Evolutionary conservation across 1,140 invertebrate genomes (phyloP), one percentile per base, ranked within the genome.

Genomic region (Maniola jurtina): DNA sequence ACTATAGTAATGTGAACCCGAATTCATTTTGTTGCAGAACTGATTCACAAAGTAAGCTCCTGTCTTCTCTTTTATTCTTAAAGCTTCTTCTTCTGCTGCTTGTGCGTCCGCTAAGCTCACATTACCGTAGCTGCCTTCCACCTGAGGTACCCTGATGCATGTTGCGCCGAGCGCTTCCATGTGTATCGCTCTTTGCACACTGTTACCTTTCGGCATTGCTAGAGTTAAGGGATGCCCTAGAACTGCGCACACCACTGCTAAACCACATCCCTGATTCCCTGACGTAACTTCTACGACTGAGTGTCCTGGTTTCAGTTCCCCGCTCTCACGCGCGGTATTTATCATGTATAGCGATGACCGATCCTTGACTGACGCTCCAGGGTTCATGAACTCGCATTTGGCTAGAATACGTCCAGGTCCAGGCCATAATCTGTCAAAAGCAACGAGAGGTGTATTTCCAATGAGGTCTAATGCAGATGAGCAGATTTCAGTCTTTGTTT

Each of bases 341-440:
- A 90, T 80, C 88, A 90, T 90, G 60, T 80, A 69, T 11, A 88
- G 25, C 2, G 88, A 86, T 10, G 88, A 88, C 5, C 88, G 77
- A 50, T 81, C 83, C 73, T 90, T 90, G 16, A 90, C 81, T 4
- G 88, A 90, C 15, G 82, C 88, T 55, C 86, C 88, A 6, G 88
- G 88, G 45, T 90, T 90, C 83, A 88, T 88, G 50, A 85, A 89
- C 60, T 89, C 87, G 72, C 87, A 89, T 85, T 89, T 89, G 0
- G 76, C 86, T 33, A 89, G 57, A 55, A 89, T 83, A 14, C 87
- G 59, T 7, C 87, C 86, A 2, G 87, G 87, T 9, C 87, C 87
- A 0, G 84, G 40, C 65, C 88, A 74, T 0, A 89, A 61, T 10
- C 86, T 77, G 56, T 89, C 87, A 8, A 89, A 70, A 8, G 87